These are phyloP conservation scores for Drosophila prosaltans DNA, from an alignment of 1,140 invertebrate genomes.

Conservation along the genomic window DNA sequence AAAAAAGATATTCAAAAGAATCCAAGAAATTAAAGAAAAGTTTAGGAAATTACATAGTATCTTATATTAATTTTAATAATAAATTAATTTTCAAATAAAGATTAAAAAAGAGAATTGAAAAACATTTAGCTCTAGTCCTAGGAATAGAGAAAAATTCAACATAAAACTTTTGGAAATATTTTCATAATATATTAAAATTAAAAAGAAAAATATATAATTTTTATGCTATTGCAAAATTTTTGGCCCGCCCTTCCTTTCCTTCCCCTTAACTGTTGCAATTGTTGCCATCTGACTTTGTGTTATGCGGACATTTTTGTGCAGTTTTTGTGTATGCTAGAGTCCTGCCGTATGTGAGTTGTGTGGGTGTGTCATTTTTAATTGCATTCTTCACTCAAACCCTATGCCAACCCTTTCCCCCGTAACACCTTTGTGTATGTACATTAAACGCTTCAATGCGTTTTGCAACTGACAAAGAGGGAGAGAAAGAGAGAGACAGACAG, in stretches of 20 bases:
- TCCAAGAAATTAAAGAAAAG: no score
- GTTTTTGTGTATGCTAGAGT: not conserved
- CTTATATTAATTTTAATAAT: no score
- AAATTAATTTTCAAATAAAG: no score
- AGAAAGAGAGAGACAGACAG: not conserved
- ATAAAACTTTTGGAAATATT: no score
- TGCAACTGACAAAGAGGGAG: slow-evolving; percentile 18
- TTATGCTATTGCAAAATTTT: not conserved
- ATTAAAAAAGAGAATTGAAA: no score
- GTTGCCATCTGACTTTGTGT: slow-evolving; percentile 4
- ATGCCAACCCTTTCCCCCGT: slow-evolving; percentile 18
- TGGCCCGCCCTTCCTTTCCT: not conserved
- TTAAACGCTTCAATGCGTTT: slow-evolving; percentile 52
- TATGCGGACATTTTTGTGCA: slow-evolving; percentile 9
- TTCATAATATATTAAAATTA: not conserved
- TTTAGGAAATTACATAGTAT: no score
- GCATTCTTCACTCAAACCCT: slow-evolving; percentile 4
- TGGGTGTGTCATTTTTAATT: slow-evolving; percentile 34
- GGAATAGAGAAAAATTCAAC: no score
- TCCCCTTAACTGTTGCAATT: not conserved
- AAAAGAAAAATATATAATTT: not conserved
- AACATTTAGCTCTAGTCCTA: no score
- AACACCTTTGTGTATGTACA: slow-evolving; percentile 31
- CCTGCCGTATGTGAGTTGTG: not conserved
- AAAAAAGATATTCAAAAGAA: no score